Evolutionary conservation across 1,140 invertebrate genomes (phyloP), one percentile per base, ranked within the genome.

Genomic region (Drosophila elegans): DNA sequence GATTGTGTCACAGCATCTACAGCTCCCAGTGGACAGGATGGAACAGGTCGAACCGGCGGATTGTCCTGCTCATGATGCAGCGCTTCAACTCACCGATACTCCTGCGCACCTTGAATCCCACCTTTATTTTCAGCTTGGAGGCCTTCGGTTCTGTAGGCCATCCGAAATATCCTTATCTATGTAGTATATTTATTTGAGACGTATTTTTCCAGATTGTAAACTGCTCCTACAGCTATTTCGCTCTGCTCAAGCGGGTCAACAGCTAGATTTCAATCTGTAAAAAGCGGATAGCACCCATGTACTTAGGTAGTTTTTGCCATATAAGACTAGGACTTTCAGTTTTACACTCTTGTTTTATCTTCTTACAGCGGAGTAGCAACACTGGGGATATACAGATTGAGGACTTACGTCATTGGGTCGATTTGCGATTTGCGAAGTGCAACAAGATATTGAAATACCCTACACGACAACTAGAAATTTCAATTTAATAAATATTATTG

Each of bases 171-270:
- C 9, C 13, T 21, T 9, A 12, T 9, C 10, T 9, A 7, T 10
- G 44, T 21, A 4, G 16, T 9, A 3, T 32, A 41, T n/a, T 16
- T 56, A 51, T 56, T 49, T 2, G 29, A 5, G 4, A 42, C 21
- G 6, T 57, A 38, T 78, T 34, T 27, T 51, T 66, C 75, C 86
- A 91, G 90, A 91, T 91, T 80, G 83, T 91, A 0, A 91, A 91
- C 46, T 77, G 78, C 11, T 91, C 90, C 1, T 91, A 91, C 29
- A 91, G 90, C 42, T 91, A 91, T 44, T 91, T 89, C 27, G 90
- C 90, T 3, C 27, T 91, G 32, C 63, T 91, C 4, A 91, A 91
- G 44, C 46, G 74, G 0, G 84, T 91, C 38, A 91, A 91, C 49
- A 85, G 73, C 69, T 91, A 80, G 64, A 53, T 51, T 42, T 13